phyloP scores from a whole-genome alignment of 2,888 invertebrate species.

The Hydriomena furcata region DNA sequence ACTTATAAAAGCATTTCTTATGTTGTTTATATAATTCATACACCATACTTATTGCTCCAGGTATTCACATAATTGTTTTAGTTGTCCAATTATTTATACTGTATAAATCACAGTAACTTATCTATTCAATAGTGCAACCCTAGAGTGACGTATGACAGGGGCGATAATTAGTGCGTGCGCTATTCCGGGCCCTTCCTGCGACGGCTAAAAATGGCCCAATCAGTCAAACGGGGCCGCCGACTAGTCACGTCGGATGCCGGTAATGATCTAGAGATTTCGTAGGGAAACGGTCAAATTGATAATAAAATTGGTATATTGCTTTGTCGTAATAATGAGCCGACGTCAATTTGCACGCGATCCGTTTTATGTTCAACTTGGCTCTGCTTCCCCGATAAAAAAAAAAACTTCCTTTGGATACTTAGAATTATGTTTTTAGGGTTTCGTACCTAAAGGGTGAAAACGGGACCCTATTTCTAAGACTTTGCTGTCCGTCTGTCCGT shows the following conservation, averaged over 20 bases:
- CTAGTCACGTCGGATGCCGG: conserved; percentile 49
- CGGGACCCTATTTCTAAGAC: too few species aligned
- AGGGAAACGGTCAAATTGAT: conserved; percentile 6
- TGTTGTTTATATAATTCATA: too few species aligned
- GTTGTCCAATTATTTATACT: conserved; percentile 46
- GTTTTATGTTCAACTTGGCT: too few species aligned
- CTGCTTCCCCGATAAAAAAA: too few species aligned
- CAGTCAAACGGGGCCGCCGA: conserved; percentile 64
- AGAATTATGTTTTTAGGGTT: too few species aligned
- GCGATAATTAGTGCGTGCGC: conserved; percentile 69
- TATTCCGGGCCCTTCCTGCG: conserved; percentile 69
- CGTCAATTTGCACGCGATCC: too few species aligned
- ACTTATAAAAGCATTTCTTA: too few species aligned
- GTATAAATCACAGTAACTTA: conserved; percentile 64
- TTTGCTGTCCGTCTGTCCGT: too few species aligned
- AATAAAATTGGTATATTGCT: background rate
- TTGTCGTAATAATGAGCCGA: background rate
- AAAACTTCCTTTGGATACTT: conserved; percentile 20
- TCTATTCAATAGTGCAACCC: conserved; percentile 47
- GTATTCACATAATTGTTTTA: conserved; percentile 20
- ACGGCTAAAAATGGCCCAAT: conserved; percentile 79
- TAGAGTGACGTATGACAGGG: conserved; percentile 46
- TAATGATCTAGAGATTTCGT: conserved; percentile 42
- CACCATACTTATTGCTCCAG: background rate
- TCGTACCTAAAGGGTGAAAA: too few species aligned